Percentiles rank a stretch among this genome's conserved stretches.
Conservation (phyloP, 2,888 invertebrate species). For the Scaptomyza caliginosa region DNA sequence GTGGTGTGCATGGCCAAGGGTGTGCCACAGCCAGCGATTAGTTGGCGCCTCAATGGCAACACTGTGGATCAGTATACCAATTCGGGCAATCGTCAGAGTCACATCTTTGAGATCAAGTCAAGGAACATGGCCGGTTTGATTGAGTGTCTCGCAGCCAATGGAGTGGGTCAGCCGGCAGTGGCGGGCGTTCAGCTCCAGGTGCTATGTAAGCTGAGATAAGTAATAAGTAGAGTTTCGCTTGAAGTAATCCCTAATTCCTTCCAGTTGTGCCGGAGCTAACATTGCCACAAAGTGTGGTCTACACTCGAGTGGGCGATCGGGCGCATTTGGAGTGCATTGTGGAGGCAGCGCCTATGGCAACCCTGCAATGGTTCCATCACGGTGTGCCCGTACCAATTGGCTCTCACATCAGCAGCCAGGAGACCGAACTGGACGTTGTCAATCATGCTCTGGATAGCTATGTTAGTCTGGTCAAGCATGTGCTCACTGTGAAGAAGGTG, state of each 20-base stretch:
- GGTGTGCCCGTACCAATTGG: slow-evolving; percentile 85
- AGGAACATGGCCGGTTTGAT: slow-evolving; percentile 89
- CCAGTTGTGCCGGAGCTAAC: slow-evolving; percentile 91
- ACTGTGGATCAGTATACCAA: slow-evolving; percentile 67
- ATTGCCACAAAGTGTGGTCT: slow-evolving; percentile 88
- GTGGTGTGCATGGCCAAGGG: slow-evolving; percentile 90
- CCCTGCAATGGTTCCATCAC: slow-evolving; percentile 88
- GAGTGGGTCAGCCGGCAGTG: slow-evolving; percentile 89
- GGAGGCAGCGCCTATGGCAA: slow-evolving; percentile 88
- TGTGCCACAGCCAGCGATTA: slow-evolving; percentile 89
- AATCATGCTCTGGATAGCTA: slow-evolving; percentile 85
- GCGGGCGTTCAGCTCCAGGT: slow-evolving; percentile 89
- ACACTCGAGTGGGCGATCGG: slow-evolving; percentile 89
- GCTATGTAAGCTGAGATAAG: slow-evolving; percentile 86
- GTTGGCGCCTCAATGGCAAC: slow-evolving; percentile 86
- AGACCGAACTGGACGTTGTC: slow-evolving; percentile 81
- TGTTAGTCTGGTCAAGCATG: slow-evolving; percentile 86
- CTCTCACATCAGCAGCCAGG: slow-evolving; percentile 82
- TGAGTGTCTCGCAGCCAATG: slow-evolving; percentile 90
- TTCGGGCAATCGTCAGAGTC: slow-evolving; percentile 79
- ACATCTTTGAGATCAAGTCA: slow-evolving; percentile 84
- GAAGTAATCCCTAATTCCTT: neutral
- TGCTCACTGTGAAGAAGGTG: slow-evolving; percentile 88
- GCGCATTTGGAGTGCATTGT: slow-evolving; percentile 89
- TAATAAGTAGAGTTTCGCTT: neutral